Evolutionary conservation across 2,888 invertebrate genomes (phyloP), one percentile per base, ranked within the genome.

Genomic region (Carabus problematicus): DNA sequence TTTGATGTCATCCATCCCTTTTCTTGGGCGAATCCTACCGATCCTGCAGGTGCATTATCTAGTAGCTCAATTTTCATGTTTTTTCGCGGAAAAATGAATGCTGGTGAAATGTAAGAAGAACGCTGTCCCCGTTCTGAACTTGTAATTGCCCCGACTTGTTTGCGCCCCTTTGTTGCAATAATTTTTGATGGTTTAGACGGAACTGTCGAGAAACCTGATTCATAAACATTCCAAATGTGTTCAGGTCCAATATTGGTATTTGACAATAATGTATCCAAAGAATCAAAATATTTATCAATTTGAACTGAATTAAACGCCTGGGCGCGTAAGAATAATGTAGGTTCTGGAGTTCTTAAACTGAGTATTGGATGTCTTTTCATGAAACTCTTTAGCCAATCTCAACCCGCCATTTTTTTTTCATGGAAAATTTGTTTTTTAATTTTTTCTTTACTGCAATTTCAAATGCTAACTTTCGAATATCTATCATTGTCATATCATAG

Each of bases 1-100:
- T 73, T 75, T 70, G 59, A 72, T 29, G 72, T 73, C 61, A 70
- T 70, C 70, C 61, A 70, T 14, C 70, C 61, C 12, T 45, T 49
- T n/a, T 12, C 14, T 39, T 66, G 58, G n/a, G 45, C 59, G 41
- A 40, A 55, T n/a, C 43, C 68, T 40, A 66, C 59, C 16, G 19
- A 45, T 12, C 61, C 45, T 43, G 19, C 41, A 14, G 68, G 68
- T 41, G 42, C 61, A 45, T 61, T 12, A n/a, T 11, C n/a, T 67
- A 67, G 8, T 14, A 62, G 43, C 29, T 64, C 14, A n/a, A 16
- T 11, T 12, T 62, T 40, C 9, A 68, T 61, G 4, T n/a, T 41
- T 18, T 52, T 40, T 29, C 70, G n/a, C 11, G 70, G 70, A 29
- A 70, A 70, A 18, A 70, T 43, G 18, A 69, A 59, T 64, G 64